Evolutionary conservation across 2,113 vertebrate genomes (phyloP), one percentile per base, ranked within the genome.

Genomic region (Leucopsar rothschildi): DNA sequence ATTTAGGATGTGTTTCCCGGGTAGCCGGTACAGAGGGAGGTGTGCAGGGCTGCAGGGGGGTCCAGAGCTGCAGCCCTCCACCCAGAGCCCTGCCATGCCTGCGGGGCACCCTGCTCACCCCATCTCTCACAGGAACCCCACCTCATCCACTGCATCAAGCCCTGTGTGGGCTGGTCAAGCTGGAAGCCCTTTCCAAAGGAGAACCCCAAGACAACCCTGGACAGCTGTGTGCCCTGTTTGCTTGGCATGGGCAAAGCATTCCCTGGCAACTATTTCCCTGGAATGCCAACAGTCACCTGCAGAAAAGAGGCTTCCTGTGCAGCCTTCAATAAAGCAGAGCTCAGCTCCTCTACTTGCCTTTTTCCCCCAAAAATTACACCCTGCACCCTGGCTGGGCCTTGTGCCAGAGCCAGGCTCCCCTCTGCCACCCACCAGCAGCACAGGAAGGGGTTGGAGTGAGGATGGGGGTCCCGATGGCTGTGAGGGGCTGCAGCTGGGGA

Each of bases 1-100:
- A 93, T 95, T 94, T 94, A 52, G 81, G 84, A 78, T 31, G 21
- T 56, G 87, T 96, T 95, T 95, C 92, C 90, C 91, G 63, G 92
- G 80, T 0, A 90, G 87, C 53, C 7, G 0, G 64, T 65, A 8
- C 1, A 3, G 59, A 72, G 49, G 71, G 57, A 88, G 83, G 29
- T 71, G 40, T 5, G 35, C 42, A 86, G 66, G 53, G 86, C 49
- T 92, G 71, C 44, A 0, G 8, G 40, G 55, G 82, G 68, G 35
- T 86, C 76, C 35, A 33, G 35, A 75, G 88, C 80, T 77, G 64
- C 80, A 83, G 69, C 35, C 53, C 35, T 53, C 5, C 7, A 9
- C 22, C 12, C 61, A 21, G 47, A 49, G 69, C 55, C 31, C 69
- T 44, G 53, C 75, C 31, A 2, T 49, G 40, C 11, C 31, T 68